Conservation (phyloP, 92 coral and sea anemone species). For the Actinostola sp. region DNA sequence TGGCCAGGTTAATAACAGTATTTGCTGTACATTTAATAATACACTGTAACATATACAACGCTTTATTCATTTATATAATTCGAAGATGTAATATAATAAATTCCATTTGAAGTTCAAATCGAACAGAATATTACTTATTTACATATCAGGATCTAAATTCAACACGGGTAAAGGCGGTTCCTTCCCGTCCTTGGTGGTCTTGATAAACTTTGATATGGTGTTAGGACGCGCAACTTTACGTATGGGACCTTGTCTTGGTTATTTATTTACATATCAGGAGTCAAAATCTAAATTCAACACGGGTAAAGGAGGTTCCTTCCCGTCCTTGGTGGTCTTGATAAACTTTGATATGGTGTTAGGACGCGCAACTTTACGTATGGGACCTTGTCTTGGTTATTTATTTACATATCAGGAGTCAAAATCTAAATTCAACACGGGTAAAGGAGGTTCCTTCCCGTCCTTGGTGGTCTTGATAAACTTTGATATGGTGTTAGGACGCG, state of each 20-base stretch:
- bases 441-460: conserved; percentile 53
- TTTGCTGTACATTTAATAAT: no score
- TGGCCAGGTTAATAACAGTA: no score
- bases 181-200: conserved; percentile 33
- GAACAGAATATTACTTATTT: not conserved
- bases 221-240: conserved; percentile 56
- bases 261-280: not conserved
- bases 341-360: conserved; percentile 58
- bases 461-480: conserved; percentile 48
- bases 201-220: conserved; percentile 56
- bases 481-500: conserved; percentile 53
- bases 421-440: conserved; percentile 57
- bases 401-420: not conserved
- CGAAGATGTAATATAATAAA: no score
- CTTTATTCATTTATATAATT: no score
- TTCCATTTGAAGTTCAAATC: no score
- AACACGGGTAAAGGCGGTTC: conserved; percentile 63
- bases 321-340: conserved; percentile 40
- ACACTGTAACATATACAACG: no score
- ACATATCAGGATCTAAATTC: conserved; percentile 41
- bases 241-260: conserved; percentile 27
- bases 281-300: conserved; percentile 40
- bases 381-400: conserved; percentile 19
- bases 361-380: conserved; percentile 48
- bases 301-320: conserved; percentile 61